These are phyloP conservation scores for Brachionus calyciflorus DNA, from an alignment of 1,140 invertebrate species.

Conservation along the genomic window DNA sequence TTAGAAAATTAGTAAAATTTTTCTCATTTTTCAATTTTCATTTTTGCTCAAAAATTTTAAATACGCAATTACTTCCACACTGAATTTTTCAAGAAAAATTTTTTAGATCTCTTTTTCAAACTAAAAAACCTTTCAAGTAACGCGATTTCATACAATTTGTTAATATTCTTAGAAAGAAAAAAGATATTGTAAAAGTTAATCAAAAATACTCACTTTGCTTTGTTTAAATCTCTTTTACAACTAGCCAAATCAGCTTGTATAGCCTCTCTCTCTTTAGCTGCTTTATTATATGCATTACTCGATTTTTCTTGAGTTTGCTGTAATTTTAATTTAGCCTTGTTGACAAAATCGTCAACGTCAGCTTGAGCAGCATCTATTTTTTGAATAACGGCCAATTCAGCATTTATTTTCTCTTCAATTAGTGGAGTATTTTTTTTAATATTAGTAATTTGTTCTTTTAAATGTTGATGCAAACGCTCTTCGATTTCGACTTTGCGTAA, in stretches of 20 bases:
- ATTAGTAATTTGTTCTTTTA: not conserved
- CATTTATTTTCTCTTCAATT: conserved; percentile 24
- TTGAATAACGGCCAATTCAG: not conserved
- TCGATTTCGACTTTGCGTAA: conserved; percentile 13
- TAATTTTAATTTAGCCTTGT: conserved; percentile 1
- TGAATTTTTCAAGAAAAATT: too few relatives aligned
- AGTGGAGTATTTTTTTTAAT: conserved; percentile 7
- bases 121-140: too few relatives aligned
- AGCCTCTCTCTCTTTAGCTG: conserved; percentile 3
- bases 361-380: conserved; percentile 7
- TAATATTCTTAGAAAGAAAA: too few relatives aligned
- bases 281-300: not conserved
- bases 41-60: too few relatives aligned
- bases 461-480: not conserved
- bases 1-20: too few relatives aligned
- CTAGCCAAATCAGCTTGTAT: conserved; percentile 13
- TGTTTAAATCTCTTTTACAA: conserved; percentile 27
- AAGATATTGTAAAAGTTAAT: not conserved
- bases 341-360: conserved; percentile 15
- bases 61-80: too few relatives aligned
- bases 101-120: not conserved
- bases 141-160: too few relatives aligned
- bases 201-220: not conserved
- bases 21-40: too few relatives aligned
- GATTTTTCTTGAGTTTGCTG: not conserved